Evolutionary conservation across 2,113 vertebrate species (phyloP).

Genomic region (Prolemur simus): DNA sequence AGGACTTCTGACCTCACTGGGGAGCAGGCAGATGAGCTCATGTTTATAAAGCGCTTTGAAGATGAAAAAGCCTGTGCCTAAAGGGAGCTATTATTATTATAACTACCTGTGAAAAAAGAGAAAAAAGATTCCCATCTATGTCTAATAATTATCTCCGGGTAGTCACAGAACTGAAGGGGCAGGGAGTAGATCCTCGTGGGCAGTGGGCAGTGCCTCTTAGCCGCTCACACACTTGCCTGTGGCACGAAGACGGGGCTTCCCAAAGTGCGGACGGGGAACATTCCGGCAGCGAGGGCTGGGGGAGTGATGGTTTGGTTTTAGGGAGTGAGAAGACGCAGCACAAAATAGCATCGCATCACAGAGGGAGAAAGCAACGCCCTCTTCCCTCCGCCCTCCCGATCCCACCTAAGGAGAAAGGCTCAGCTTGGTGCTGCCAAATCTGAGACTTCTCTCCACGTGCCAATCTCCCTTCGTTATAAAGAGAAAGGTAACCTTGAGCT

Average conservation of each 20-base stretch:
- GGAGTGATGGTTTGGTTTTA: fast-evolving
- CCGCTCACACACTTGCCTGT: fast-evolving
- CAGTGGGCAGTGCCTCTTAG: not conserved
- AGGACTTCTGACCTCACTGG: constrained; percentile 53
- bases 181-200: not conserved
- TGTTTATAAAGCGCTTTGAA: constrained; percentile 56
- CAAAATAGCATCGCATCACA: fast-evolving
- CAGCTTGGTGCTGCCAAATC: fast-evolving
- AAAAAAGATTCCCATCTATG: not conserved
- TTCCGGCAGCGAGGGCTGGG: fast-evolving
- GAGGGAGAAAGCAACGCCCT: not conserved
- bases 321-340: not conserved
- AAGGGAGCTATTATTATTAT: constrained; percentile 48
- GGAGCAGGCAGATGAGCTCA: constrained; percentile 52
- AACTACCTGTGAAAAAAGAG: constrained; percentile 62
- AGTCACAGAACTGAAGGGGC: not conserved
- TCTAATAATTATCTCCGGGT: not conserved
- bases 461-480: not conserved
- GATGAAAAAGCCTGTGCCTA: constrained; percentile 59
- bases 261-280: not conserved
- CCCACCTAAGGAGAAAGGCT: not conserved
- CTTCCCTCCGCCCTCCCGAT: fast-evolving
- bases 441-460: not conserved
- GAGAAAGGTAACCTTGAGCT: not conserved
- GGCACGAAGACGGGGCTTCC: not conserved